phyloP scores from a whole-genome alignment of 2,888 invertebrate species.

The Lissocephala sabroskyi region DNA sequence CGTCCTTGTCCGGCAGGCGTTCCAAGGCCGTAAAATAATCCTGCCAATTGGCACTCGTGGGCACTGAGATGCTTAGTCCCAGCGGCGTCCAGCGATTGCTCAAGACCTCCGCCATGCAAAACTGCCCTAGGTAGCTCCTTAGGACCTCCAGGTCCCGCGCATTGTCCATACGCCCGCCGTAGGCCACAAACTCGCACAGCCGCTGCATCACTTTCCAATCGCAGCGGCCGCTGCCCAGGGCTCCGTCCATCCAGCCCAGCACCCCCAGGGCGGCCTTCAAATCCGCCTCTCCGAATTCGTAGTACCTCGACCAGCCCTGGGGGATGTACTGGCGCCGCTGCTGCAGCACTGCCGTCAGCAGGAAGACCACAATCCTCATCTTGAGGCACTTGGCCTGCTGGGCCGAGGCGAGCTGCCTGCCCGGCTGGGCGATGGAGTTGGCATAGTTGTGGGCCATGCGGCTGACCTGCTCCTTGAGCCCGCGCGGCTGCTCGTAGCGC shows the following conservation, averaged over 20 bases:
- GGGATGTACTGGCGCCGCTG: conserved; percentile 95
- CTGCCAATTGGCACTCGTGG: conserved; percentile 66
- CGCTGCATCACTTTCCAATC: conserved; percentile 86
- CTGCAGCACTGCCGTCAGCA: conserved; percentile 91
- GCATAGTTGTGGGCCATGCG: conserved; percentile 83
- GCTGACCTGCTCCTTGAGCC: conserved; percentile 86
- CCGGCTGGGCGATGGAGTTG: conserved; percentile 32
- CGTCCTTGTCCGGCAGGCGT: conserved; percentile 68
- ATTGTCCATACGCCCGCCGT: conserved; percentile 90
- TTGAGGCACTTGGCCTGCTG: conserved; percentile 73
- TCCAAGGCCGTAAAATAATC: conserved; percentile 68
- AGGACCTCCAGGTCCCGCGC: conserved; percentile 76
- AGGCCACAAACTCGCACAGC: conserved; percentile 84
- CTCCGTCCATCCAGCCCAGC: conserved; percentile 66
- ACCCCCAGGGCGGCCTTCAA: conserved; percentile 81
- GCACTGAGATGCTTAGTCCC: conserved; percentile 69
- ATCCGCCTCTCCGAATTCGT: conserved; percentile 90
- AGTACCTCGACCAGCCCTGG: conserved; percentile 91
- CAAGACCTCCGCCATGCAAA: conserved; percentile 76
- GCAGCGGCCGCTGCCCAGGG: conserved; percentile 54
- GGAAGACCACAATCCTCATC: conserved; percentile 84
- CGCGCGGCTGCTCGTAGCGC: conserved; percentile 88
- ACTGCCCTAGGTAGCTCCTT: conserved; percentile 75
- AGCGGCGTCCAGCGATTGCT: conserved; percentile 77
- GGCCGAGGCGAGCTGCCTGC: conserved; percentile 12